Conservation (phyloP, 2,888 invertebrate species). For the Callyntrura guangdongensis region DNA sequence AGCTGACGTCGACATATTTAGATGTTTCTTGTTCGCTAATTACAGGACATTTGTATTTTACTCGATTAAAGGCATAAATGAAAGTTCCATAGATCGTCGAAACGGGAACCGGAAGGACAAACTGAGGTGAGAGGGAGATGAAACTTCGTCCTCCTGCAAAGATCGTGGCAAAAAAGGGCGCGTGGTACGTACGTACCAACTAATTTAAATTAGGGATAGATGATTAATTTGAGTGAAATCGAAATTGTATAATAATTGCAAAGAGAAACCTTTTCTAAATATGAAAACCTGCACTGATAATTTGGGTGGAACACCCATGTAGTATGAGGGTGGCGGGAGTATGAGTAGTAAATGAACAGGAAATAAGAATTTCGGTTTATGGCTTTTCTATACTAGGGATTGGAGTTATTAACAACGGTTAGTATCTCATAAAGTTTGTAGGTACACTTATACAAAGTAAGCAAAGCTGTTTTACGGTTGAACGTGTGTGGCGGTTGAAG, state of each 20-base stretch:
- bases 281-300: background rate
- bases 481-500: slow-evolving; percentile 17
- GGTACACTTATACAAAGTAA: too few relatives aligned
- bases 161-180: background rate
- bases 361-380: background rate
- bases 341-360: too few relatives aligned
- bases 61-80: slow-evolving; percentile 31
- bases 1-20: slow-evolving; percentile 5
- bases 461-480: background rate
- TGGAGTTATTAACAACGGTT: too few relatives aligned
- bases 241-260: too few relatives aligned
- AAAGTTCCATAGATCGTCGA: slow-evolving; percentile 19
- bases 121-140: slow-evolving; percentile 12
- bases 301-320: too few relatives aligned
- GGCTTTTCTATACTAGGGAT: background rate
- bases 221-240: slow-evolving; percentile 54
- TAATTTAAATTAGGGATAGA: slow-evolving; percentile 60
- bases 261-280: too few relatives aligned
- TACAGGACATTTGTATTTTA: slow-evolving; percentile 35
- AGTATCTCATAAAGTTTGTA: too few relatives aligned
- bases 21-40: slow-evolving; percentile 4
- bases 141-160: background rate
- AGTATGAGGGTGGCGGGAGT: too few relatives aligned
- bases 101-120: slow-evolving; percentile 26
- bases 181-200: too few relatives aligned